Conservation (phyloP, 2,888 invertebrate species). For the Pseudococcus viburni region DNA sequence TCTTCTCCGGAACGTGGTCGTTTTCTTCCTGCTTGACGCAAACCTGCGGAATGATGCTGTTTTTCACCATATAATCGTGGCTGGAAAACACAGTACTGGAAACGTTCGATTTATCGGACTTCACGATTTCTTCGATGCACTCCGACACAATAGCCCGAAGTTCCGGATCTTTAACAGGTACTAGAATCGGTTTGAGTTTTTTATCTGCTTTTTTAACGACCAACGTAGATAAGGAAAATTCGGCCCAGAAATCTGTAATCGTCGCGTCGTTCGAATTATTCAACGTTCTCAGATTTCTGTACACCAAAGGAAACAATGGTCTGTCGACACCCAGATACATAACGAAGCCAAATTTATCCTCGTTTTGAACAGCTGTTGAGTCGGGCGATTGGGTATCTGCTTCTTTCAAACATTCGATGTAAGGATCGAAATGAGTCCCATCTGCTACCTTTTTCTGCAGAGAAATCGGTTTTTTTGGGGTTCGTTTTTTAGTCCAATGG, state of each 20-base stretch:
- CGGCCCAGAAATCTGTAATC: constrained; percentile 54
- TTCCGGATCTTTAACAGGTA: constrained; percentile 43
- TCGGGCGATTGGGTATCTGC: neutral
- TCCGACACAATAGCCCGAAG: neutral
- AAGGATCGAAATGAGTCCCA: constrained; percentile 38
- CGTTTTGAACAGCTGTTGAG: neutral
- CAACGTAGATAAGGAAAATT: constrained; percentile 58
- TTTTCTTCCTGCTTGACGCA: neutral
- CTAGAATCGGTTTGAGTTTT: constrained; percentile 1
- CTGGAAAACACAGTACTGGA: neutral
- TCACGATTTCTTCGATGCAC: neutral
- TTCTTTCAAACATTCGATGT: neutral
- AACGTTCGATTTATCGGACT: neutral
- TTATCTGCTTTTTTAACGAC: neutral
- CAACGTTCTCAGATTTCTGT: constrained; percentile 21
- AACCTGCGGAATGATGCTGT: neutral
- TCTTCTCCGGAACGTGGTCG: neutral
- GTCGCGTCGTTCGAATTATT: neutral
- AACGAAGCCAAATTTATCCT: constrained; percentile 13
- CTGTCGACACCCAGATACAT: constrained; percentile 49
- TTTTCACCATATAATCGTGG: neutral
- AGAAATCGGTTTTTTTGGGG: neutral
- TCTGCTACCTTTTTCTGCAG: neutral
- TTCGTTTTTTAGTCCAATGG: neutral
- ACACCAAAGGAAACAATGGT: constrained; percentile 48